phyloP scores from a whole-genome alignment of 2,113 vertebrate species.

The Galemys pyrenaicus region DNA sequence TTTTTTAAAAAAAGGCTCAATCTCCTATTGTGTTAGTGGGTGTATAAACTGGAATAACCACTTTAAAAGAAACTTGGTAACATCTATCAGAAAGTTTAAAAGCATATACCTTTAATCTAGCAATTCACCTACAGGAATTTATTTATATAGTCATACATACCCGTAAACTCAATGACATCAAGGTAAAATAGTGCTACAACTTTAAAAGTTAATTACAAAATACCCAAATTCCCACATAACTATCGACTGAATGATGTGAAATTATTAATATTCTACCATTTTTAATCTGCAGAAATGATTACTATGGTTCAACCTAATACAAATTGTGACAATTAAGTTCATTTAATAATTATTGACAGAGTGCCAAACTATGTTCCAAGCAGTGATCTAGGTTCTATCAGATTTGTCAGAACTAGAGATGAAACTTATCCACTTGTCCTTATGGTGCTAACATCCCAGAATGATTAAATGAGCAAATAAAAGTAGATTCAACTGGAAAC shows the following conservation, averaged over 20 bases:
- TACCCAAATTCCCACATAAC: neutral
- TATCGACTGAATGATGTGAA: neutral
- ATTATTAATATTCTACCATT: conserved; percentile 31
- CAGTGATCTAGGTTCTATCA: neutral
- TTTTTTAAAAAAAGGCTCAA: conserved; percentile 9
- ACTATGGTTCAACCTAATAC: neutral
- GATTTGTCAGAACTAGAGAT: neutral
- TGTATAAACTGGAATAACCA: neutral
- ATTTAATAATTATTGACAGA: neutral
- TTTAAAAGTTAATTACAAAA: neutral
- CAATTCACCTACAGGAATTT: neutral
- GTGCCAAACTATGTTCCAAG: neutral
- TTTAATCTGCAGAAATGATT: conserved; percentile 23
- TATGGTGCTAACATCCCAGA: neutral
- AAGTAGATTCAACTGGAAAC: neutral
- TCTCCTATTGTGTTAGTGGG: neutral
- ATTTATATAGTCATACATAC: neutral
- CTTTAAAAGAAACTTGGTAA: conserved; percentile 23
- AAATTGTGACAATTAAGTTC: neutral
- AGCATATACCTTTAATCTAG: neutral
- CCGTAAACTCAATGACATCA: neutral
- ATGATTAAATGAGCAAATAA: conserved; percentile 9
- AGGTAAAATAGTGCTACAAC: conserved; percentile 1
- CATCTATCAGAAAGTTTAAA: conserved; percentile 7
- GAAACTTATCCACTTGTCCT: neutral